These are phyloP conservation scores for Neomonachus schauinslandi DNA, from an alignment of 2,113 vertebrate species.

Conservation along the genomic window DNA sequence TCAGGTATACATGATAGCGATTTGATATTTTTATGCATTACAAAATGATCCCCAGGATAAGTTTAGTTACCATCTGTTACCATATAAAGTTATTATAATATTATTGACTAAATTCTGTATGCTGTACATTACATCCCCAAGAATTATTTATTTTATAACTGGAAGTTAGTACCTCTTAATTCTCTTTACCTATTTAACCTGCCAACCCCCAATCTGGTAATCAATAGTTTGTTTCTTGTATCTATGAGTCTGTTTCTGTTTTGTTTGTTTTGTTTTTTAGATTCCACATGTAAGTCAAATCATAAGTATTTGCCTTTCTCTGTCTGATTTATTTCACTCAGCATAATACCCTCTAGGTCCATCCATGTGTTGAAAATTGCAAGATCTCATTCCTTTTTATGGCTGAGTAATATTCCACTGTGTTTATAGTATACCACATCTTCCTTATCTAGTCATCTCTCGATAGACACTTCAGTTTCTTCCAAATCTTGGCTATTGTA, in stretches of 20 bases:
- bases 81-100: not conserved
- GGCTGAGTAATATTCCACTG: not conserved
- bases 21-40: not conserved
- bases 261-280: not conserved
- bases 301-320: not conserved
- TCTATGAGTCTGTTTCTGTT: not conserved
- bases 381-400: not conserved
- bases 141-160: not conserved
- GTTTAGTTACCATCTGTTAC: not conserved
- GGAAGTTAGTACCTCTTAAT: not conserved
- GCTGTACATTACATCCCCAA: not conserved
- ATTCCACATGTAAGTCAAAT: not conserved
- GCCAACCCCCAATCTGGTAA: not conserved
- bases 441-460: not conserved
- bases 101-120: not conserved
- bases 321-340: not conserved
- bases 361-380: not conserved
- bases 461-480: not conserved
- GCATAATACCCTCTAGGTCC: not conserved
- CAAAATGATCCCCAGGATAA: not conserved
- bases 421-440: not conserved
- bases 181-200: not conserved
- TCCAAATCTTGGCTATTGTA: not conserved
- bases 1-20: not conserved
- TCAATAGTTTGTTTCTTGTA: not conserved